Evolutionary conservation across 2,797 vertebrate genomes (phyloP).

Genomic region (Loris lydekkerianus): DNA sequence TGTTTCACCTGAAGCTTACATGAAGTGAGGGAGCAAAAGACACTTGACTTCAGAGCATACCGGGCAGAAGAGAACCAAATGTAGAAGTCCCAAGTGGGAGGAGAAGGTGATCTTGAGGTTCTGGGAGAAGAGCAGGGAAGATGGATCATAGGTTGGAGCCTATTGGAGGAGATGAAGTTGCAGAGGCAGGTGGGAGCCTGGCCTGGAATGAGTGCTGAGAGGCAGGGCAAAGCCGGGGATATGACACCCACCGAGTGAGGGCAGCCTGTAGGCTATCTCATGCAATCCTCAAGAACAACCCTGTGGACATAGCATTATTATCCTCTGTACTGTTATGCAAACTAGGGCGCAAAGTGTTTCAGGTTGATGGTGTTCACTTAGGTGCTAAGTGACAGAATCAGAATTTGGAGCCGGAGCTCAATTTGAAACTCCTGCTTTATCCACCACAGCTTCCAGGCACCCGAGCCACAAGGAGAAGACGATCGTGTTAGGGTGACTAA

Average conservation of each 20-base stretch:
- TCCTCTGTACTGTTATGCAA: neutral
- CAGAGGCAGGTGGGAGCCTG: neutral
- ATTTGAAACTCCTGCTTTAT: neutral
- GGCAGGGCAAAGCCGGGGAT: too few relatives aligned
- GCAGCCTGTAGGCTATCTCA: neutral
- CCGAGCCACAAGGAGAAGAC: neutral
- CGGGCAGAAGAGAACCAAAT: neutral
- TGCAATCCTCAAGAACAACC: neutral
- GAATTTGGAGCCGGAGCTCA: neutral
- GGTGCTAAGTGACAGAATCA: neutral
- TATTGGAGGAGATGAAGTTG: neutral
- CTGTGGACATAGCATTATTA: rapidly evolving
- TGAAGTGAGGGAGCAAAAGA: constrained; percentile 12
- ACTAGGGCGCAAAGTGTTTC: neutral
- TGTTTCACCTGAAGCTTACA: neutral
- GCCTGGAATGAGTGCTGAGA: rapidly evolving
- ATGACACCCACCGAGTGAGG: neutral
- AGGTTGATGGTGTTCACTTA: neutral
- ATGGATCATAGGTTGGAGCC: neutral
- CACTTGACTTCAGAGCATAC: neutral
- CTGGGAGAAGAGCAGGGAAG: neutral
- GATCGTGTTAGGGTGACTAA: neutral
- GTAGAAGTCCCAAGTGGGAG: neutral
- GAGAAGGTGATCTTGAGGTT: neutral
- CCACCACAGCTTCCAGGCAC: neutral